A percentile compares a stretch with the other conserved stretches of the same genome.
These are phyloP conservation scores for Drosophila ambigua DNA, from an alignment of 1,140 invertebrate genomes.

Conservation along the genomic window DNA sequence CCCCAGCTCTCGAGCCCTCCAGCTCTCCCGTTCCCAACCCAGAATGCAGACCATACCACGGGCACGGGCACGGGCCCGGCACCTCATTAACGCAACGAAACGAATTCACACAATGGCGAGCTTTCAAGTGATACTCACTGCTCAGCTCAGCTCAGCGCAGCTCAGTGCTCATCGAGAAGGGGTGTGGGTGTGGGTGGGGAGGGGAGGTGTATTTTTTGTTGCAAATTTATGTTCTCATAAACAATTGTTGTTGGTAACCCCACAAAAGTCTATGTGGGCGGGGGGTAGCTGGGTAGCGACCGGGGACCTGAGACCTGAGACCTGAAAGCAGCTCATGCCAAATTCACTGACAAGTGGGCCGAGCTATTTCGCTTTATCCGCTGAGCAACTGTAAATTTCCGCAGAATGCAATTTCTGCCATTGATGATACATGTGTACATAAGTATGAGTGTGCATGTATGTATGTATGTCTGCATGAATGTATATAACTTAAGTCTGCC, in stretches of 20 bases:
- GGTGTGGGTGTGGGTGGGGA: neutral
- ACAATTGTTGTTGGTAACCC: constrained; percentile 17
- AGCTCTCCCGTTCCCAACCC: too few species aligned
- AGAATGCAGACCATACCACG: constrained; percentile 1
- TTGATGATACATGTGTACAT: constrained; percentile 4
- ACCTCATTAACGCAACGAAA: constrained; percentile 72
- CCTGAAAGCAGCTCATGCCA: constrained; percentile 35
- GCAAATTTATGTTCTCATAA: constrained; percentile 22
- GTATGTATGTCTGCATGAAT: neutral
- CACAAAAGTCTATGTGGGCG: neutral
- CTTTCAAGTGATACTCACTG: constrained; percentile 62
- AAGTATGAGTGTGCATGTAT: neutral
- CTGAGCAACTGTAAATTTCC: neutral
- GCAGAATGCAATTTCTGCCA: neutral
- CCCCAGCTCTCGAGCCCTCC: neutral
- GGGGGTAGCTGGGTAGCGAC: neutral
- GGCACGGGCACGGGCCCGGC: constrained; percentile 24
- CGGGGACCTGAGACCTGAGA: constrained; percentile 3
- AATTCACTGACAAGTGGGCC: constrained; percentile 55
- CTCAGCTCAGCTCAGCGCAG: constrained; percentile 22
- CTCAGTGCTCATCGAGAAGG: constrained; percentile 3
- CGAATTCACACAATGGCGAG: constrained; percentile 66
- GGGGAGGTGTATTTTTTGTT: constrained; percentile 28
- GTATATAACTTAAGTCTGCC: neutral
- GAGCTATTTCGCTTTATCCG: constrained; percentile 11